Evolutionary conservation across 2,888 invertebrate genomes (phyloP).

Genomic region (Julus scandinavius): DNA sequence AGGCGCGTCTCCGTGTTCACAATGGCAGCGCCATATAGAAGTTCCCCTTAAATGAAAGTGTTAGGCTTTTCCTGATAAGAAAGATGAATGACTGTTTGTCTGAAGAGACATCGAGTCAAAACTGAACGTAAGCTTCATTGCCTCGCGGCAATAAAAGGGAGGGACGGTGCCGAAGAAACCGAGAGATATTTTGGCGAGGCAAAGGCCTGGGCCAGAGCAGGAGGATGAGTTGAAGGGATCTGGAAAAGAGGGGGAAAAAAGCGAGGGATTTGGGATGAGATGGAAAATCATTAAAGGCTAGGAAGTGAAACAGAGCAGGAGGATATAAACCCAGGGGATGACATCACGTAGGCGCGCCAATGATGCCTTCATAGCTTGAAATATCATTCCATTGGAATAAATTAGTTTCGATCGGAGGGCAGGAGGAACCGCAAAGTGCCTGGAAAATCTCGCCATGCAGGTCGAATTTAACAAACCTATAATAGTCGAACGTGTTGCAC

Average conservation of each 20-base stretch:
- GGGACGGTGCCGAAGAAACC: slow-evolving; percentile 4
- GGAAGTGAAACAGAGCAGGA: slow-evolving; percentile 29
- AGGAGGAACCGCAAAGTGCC: slow-evolving; percentile 3
- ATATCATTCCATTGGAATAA: slow-evolving; percentile 35
- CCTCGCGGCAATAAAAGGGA: slow-evolving; percentile 31
- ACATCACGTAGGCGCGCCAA: slow-evolving; percentile 29
- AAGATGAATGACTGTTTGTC: slow-evolving; percentile 42
- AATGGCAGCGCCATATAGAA: not conserved
- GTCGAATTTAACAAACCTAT: too few relatives aligned
- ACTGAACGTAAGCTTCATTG: slow-evolving; percentile 42
- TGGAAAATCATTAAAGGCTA: slow-evolving; percentile 39
- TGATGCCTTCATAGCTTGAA: slow-evolving; percentile 27
- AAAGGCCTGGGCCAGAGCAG: not conserved
- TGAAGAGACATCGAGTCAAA: slow-evolving; percentile 38
- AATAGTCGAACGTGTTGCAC: too few relatives aligned
- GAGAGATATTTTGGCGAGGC: not conserved
- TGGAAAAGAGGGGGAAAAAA: not conserved
- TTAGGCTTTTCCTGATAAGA: slow-evolving; percentile 42
- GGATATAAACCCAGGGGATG: slow-evolving; percentile 22
- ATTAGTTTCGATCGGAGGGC: slow-evolving; percentile 34
- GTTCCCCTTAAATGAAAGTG: slow-evolving; percentile 39
- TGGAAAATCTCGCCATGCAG: too few relatives aligned
- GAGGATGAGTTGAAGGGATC: not conserved
- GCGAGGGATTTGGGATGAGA: slow-evolving; percentile 30
- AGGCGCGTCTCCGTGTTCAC: not conserved